Conservation (phyloP, 2,888 invertebrate species). For the Acanthopleura granulata region DNA sequence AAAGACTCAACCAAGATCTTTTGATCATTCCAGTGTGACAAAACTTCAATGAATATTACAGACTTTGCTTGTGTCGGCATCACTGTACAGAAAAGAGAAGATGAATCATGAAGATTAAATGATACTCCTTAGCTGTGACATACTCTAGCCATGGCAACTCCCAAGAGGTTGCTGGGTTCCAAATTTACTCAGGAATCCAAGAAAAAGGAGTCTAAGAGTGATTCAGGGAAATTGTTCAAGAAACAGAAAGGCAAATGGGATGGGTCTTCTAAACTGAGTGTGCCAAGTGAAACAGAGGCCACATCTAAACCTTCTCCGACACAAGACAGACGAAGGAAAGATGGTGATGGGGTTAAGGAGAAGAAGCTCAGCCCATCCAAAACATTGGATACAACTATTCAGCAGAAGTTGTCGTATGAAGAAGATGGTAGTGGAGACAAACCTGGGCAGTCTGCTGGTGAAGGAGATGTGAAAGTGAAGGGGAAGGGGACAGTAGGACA, state of each 20-base stretch:
- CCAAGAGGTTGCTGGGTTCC: slow-evolving; percentile 45
- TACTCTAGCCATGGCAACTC: slow-evolving; percentile 28
- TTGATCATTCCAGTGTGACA: too few species aligned
- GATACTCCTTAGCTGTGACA: background rate
- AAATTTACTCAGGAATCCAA: slow-evolving; percentile 44
- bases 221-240: slow-evolving; percentile 31
- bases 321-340: background rate
- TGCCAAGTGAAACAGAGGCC: slow-evolving; percentile 30
- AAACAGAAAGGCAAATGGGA: slow-evolving; percentile 29
- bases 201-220: slow-evolving; percentile 37
- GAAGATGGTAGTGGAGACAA: background rate
- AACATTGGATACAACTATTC: background rate
- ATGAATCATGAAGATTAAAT: too few species aligned
- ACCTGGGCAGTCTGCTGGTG: too few species aligned
- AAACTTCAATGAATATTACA: too few species aligned
- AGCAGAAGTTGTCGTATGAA: background rate
- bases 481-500: background rate
- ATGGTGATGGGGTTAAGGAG: slow-evolving; percentile 19
- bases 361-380: background rate
- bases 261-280: slow-evolving; percentile 22
- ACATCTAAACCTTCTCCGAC: slow-evolving; percentile 29
- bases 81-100: too few species aligned
- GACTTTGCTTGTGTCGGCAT: too few species aligned
- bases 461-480: too few species aligned
- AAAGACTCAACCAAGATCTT: too few species aligned